These are phyloP conservation scores for Nasua narica DNA, from an alignment of 2,797 vertebrate species.

Conservation along the genomic window DNA sequence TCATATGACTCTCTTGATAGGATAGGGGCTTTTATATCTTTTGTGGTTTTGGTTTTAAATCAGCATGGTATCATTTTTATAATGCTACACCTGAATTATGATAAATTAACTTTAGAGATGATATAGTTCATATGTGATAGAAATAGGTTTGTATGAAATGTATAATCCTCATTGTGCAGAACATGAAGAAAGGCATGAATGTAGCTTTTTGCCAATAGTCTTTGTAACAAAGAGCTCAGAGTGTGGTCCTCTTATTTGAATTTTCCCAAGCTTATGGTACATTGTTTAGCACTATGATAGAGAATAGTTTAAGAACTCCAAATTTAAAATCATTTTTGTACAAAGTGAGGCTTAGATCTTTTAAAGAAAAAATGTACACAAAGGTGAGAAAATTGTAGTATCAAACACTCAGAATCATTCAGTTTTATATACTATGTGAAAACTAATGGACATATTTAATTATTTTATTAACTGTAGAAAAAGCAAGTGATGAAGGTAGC, in stretches of 20 bases:
- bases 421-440: conserved; percentile 39
- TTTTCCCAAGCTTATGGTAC: conserved; percentile 44
- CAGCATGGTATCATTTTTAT: neutral
- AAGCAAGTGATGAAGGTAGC: conserved; percentile 15
- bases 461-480: conserved; percentile 39
- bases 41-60: conserved; percentile 5
- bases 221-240: conserved; percentile 67
- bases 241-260: conserved; percentile 66
- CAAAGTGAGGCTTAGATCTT: conserved; percentile 45
- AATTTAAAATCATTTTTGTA: conserved; percentile 42
- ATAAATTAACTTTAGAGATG: conserved; percentile 52
- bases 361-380: neutral
- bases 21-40: neutral
- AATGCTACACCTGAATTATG: neutral
- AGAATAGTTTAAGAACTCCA: conserved; percentile 51
- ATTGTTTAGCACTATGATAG: conserved; percentile 43
- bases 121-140: conserved; percentile 23
- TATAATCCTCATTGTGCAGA: conserved; percentile 51
- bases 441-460: conserved; percentile 35
- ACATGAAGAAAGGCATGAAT: conserved; percentile 39
- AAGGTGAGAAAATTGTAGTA: conserved; percentile 36
- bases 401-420: conserved; percentile 28
- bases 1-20: neutral
- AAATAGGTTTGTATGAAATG: conserved; percentile 59
- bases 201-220: conserved; percentile 65